These are phyloP conservation scores for Drosophila tanythrix DNA, from an alignment of 2,888 invertebrate species.

Conservation along the genomic window DNA sequence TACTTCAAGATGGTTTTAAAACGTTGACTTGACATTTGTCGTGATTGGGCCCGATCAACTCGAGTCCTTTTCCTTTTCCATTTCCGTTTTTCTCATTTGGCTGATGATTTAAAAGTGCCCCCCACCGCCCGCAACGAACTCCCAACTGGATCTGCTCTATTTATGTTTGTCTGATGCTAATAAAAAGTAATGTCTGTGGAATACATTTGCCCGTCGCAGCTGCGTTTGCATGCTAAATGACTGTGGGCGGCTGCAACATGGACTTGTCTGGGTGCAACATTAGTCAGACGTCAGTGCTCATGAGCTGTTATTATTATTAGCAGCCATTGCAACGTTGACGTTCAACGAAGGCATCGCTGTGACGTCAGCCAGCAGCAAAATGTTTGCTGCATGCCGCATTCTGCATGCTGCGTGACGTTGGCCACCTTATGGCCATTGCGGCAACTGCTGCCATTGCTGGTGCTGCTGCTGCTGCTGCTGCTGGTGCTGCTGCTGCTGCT, in stretches of 20 bases:
- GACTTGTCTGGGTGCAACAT: slow-evolving; percentile 49
- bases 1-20: slow-evolving; percentile 58
- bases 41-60: slow-evolving; percentile 54
- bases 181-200: slow-evolving; percentile 54
- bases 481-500: neutral
- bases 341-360: slow-evolving; percentile 39
- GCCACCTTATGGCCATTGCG: slow-evolving; percentile 21
- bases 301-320: slow-evolving; percentile 80
- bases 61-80: slow-evolving; percentile 19
- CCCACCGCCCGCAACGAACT: neutral
- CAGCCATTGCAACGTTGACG: slow-evolving; percentile 61
- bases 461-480: neutral
- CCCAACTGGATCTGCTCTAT: slow-evolving; percentile 13
- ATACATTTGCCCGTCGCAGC: slow-evolving; percentile 35
- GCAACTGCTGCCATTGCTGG: neutral
- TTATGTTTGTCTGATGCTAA: slow-evolving; percentile 53
- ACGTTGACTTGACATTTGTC: slow-evolving; percentile 50
- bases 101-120: slow-evolving; percentile 45
- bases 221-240: slow-evolving; percentile 70
- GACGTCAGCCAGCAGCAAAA: slow-evolving; percentile 33
- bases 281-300: slow-evolving; percentile 79
- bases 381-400: slow-evolving; percentile 1
- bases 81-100: slow-evolving; percentile 43
- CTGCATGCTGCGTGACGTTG: slow-evolving; percentile 25
- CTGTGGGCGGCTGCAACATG: slow-evolving; percentile 32